Percentiles rank a stretch among this genome's conserved stretches.
Conservation (phyloP, 2,888 invertebrate species). For the Caenorhabditis sp. region DNA sequence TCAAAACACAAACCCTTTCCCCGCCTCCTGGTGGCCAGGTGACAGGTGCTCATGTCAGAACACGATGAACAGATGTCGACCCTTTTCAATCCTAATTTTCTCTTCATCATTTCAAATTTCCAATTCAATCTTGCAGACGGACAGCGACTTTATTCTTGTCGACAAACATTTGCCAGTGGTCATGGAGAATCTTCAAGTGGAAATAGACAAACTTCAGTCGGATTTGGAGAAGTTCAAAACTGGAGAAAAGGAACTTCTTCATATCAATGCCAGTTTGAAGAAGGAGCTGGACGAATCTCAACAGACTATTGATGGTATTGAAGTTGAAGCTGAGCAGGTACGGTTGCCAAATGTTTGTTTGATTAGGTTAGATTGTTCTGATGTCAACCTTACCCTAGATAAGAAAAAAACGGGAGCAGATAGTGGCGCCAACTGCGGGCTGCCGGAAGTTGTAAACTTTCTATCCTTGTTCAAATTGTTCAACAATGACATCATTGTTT, state of each 20-base stretch:
- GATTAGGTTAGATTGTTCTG: too few species aligned
- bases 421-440: conserved; percentile 30
- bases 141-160: conserved; percentile 55
- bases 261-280: conserved; percentile 47
- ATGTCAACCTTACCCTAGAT: conserved; percentile 11
- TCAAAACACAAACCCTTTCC: too few species aligned
- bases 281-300: conserved; percentile 64
- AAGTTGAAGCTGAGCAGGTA: conserved; percentile 73
- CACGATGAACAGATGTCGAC: too few species aligned
- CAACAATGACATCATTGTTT: conserved; percentile 49
- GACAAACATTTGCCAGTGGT: conserved; percentile 34
- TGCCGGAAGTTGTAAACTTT: conserved; percentile 28
- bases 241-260: conserved; percentile 49
- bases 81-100: too few species aligned
- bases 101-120: conserved; percentile 18
- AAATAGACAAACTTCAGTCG: conserved; percentile 41
- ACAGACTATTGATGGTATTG: conserved; percentile 67
- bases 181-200: conserved; percentile 55
- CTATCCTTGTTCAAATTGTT: conserved; percentile 7
- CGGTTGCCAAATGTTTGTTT: too few species aligned
- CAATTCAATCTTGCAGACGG: conserved; percentile 40
- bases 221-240: conserved; percentile 30
- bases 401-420: too few species aligned
- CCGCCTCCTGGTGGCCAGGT: too few species aligned
- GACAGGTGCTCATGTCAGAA: too few species aligned